Conservation (phyloP, 2,797 vertebrate genomes). For the Orientallactaga sibirica region DNA sequence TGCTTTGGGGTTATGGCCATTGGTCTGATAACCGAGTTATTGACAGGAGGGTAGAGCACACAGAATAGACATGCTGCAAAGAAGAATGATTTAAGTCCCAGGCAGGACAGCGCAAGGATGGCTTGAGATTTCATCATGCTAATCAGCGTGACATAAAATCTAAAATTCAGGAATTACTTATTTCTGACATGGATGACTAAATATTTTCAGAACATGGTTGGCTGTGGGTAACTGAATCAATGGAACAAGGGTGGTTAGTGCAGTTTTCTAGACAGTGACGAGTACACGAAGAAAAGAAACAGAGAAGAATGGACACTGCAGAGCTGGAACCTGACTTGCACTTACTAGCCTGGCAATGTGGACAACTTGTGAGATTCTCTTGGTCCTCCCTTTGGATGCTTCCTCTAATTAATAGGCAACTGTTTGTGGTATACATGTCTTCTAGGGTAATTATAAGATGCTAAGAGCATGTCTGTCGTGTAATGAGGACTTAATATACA, state of each 20-base stretch:
- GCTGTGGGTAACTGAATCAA: not conserved
- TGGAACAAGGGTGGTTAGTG: not conserved
- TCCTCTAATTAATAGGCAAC: too few species aligned
- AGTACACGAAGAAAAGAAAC: not conserved
- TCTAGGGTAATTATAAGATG: not conserved
- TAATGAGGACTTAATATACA: not conserved
- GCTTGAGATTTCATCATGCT: not conserved
- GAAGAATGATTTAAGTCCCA: not conserved
- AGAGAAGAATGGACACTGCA: not conserved
- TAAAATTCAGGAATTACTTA: not conserved
- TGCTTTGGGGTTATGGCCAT: too few species aligned
- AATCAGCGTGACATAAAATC: not conserved
- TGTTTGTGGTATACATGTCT: rapidly evolving
- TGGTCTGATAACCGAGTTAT: not conserved
- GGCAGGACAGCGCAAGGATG: too few species aligned
- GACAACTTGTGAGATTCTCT: not conserved
- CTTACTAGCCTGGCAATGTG: not conserved
- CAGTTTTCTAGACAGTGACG: not conserved
- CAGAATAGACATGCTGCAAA: not conserved
- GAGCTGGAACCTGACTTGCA: not conserved
- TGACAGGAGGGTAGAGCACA: not conserved
- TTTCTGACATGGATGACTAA: too few species aligned
- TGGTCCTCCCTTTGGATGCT: not conserved
- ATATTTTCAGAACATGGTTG: not conserved
- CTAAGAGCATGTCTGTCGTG: not conserved